Evolutionary conservation across 2,888 invertebrate species (phyloP).

Genomic region (Anarsia innoxiella): DNA sequence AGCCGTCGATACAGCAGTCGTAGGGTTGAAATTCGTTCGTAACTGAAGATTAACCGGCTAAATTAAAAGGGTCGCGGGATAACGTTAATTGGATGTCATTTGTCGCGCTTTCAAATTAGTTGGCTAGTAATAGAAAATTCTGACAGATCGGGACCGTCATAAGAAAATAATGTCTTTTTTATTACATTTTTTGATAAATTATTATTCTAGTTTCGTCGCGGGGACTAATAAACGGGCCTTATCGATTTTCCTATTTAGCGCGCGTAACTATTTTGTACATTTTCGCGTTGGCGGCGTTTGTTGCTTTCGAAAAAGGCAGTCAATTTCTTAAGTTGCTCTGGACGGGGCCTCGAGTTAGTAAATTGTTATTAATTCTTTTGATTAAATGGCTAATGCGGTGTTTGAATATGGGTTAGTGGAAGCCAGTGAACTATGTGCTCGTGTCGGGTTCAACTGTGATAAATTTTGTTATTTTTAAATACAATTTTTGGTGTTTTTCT

Average conservation of each 20-base stretch:
- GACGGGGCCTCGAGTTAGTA: constrained; percentile 25
- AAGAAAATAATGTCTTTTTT: constrained; percentile 74
- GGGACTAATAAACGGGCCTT: constrained; percentile 57
- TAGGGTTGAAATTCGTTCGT: constrained; percentile 38
- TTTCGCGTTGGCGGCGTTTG: constrained; percentile 63
- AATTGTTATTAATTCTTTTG: constrained; percentile 71
- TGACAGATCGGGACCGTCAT: constrained; percentile 68
- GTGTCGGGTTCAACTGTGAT: constrained; percentile 50
- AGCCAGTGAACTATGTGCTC: constrained; percentile 44
- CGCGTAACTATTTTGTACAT: constrained; percentile 65
- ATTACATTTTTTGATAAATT: constrained; percentile 75
- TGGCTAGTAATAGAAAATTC: constrained; percentile 62
- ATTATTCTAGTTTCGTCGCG: constrained; percentile 67
- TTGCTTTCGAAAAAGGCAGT: constrained; percentile 71
- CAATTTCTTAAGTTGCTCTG: constrained; percentile 58
- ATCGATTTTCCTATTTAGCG: constrained; percentile 73
- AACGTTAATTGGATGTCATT: constrained; percentile 20
- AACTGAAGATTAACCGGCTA: constrained; percentile 38
- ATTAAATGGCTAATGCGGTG: constrained; percentile 67
- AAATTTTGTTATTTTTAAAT: no score
- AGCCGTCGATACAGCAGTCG: constrained; percentile 35
- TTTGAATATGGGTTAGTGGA: constrained; percentile 70
- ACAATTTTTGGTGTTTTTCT: constrained; percentile 41
- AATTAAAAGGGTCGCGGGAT: constrained; percentile 31
- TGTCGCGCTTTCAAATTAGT: constrained; percentile 29